Base-by-base conservation (phyloP, 2,888 invertebrate genomes). In the Labia minor region DNA sequence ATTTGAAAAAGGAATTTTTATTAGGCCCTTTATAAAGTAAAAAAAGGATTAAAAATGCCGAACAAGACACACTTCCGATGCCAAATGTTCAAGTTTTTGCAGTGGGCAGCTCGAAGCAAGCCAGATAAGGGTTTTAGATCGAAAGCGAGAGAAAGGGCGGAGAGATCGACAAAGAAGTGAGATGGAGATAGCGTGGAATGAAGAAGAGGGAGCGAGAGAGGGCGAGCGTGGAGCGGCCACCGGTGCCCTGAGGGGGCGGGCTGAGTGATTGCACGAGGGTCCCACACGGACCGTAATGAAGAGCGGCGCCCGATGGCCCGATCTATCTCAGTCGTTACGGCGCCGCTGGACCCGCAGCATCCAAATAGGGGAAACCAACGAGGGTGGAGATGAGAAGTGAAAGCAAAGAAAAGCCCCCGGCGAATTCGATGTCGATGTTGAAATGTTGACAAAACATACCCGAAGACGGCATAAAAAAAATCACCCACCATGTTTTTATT, bases 281-380 rank as follows among this genome's bases (percentile, higher is more conserved):
- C 49, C 49, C 49, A 14, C 49, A 49, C 49, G 49, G 49, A 49
- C 49, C 49, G 49, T 49, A 49, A 49, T 49, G 49, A 49, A 49
- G 49, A 49, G 49, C 49, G 49, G 49, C 49, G 49, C 49, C 49
- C 49, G 49, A 49, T 49, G 49, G 49, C 49, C 49, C 49, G 49
- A 49, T 49, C 49, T 49, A 49, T 49, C 49, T 49, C 49, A 49
- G 49, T 49, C 49, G 49, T 49, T 49, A 49, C 49, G 49, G 49
- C 49, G 49, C 49, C 49, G 49, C 49, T 49, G 49, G 49, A 49
- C 49, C 49, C 49, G 49, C 49, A 49, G 49, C 49, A 49, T 49
- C 49, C 49, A 14, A 26, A 26, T 26, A 49, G 49, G 49, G 49
- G 49, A 14, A 49, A 49, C 49, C 16, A 11, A 49, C 49, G 49